Conservation (phyloP, 2,797 vertebrate species). For the Brotogeris chrysoptera region DNA sequence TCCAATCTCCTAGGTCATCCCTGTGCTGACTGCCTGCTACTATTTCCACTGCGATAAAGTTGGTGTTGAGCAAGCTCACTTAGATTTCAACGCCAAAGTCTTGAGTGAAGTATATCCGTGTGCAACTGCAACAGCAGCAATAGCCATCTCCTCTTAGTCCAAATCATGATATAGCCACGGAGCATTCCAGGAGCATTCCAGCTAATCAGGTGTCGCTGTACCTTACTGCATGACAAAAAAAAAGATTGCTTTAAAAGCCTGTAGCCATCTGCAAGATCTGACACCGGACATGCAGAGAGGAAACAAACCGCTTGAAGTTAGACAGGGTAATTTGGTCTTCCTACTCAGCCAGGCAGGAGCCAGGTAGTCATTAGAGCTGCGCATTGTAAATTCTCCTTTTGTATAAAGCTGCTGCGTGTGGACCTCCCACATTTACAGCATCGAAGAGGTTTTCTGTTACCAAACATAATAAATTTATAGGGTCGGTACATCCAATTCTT, state of each 20-base stretch:
- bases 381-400: background rate
- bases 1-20: background rate
- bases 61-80: background rate
- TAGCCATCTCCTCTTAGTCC: background rate
- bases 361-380: background rate
- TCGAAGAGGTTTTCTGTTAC: background rate
- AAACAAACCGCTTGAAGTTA: background rate
- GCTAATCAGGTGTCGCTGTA: background rate
- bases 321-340: background rate
- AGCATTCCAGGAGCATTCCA: background rate
- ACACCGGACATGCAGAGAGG: background rate
- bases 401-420: background rate
- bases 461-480: background rate
- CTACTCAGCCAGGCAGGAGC: background rate
- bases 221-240: background rate
- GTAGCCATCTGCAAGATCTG: background rate
- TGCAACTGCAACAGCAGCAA: background rate
- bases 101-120: background rate
- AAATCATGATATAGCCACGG: background rate
- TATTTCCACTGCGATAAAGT: background rate
- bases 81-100: background rate
- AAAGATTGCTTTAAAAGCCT: background rate
- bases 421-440: background rate
- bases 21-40: background rate
- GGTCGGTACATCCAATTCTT: accelerated